phyloP scores from a whole-genome alignment of 2,113 vertebrate genomes.

The Phodopus roborovskii region DNA sequence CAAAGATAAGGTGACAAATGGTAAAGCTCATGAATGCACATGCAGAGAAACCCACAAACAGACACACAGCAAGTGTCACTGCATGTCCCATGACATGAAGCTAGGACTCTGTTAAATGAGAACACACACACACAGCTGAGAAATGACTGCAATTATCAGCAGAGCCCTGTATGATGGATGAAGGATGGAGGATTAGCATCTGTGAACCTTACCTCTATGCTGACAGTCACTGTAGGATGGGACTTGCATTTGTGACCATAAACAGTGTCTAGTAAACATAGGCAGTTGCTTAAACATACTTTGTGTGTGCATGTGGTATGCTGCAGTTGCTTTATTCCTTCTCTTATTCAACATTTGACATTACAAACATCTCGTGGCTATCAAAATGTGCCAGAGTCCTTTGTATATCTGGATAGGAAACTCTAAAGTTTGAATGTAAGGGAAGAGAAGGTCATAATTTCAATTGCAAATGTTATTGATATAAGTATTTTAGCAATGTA shows the following conservation, averaged over 20 bases:
- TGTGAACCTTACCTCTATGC: not conserved
- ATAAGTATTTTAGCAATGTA: not conserved
- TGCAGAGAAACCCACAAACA: not conserved
- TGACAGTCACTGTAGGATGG: not conserved
- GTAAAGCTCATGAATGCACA: not conserved
- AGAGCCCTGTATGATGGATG: not conserved
- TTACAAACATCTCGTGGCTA: not conserved
- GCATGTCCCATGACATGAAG: not conserved
- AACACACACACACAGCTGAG: not conserved
- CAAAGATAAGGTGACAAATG: not conserved
- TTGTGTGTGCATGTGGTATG: not conserved
- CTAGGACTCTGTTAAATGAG: not conserved
- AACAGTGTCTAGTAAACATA: not conserved
- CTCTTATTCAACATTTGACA: not conserved
- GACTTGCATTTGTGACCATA: not conserved
- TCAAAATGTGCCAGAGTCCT: constrained; percentile 18
- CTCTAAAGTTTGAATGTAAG: constrained; percentile 41
- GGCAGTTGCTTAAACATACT: not conserved
- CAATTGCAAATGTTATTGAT: constrained; percentile 63
- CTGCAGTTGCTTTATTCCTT: not conserved
- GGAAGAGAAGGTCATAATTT: constrained; percentile 61
- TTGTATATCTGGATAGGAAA: constrained; percentile 53
- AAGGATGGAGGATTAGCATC: not conserved
- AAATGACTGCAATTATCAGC: not conserved
- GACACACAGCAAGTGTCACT: not conserved